Conservation (phyloP, 2,113 vertebrate genomes). For the Campylorhamphus procurvoides region DNA sequence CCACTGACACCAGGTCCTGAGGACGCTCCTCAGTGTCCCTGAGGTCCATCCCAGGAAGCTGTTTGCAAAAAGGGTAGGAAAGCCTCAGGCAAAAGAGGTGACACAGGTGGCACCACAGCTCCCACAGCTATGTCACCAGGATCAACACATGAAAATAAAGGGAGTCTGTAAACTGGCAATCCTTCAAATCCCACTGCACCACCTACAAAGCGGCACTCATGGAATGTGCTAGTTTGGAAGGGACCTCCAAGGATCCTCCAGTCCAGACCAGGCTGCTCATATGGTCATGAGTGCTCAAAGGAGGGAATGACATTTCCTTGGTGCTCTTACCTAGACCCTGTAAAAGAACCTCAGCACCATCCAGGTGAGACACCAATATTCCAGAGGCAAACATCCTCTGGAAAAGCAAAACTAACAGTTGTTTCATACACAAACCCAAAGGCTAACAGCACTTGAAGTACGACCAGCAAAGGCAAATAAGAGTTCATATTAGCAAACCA, state of each 20-base stretch:
- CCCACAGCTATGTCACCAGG: accelerated
- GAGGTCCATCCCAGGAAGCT: not conserved
- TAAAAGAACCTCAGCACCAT: not conserved
- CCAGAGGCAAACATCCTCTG: not conserved
- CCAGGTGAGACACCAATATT: not conserved
- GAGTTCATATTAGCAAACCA: not conserved
- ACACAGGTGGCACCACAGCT: not conserved
- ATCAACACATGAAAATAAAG: not conserved
- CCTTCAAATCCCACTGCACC: not conserved
- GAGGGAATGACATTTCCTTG: not conserved
- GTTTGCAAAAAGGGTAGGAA: not conserved
- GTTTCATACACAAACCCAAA: not conserved
- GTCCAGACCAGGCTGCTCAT: not conserved
- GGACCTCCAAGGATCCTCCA: not conserved
- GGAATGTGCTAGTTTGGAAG: not conserved
- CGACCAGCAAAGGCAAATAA: not conserved
- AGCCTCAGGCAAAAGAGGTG: not conserved
- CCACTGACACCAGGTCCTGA: not conserved
- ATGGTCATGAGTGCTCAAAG: not conserved
- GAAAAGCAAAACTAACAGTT: not conserved
- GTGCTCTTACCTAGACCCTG: not conserved
- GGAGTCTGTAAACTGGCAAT: accelerated
- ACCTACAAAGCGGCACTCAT: not conserved
- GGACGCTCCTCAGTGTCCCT: not conserved
- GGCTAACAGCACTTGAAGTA: not conserved